Percentiles rank a stretch among this genome's conserved stretches.
Evolutionary conservation across 1,140 invertebrate genomes (phyloP).

Genomic region (Mercenaria mercenaria): DNA sequence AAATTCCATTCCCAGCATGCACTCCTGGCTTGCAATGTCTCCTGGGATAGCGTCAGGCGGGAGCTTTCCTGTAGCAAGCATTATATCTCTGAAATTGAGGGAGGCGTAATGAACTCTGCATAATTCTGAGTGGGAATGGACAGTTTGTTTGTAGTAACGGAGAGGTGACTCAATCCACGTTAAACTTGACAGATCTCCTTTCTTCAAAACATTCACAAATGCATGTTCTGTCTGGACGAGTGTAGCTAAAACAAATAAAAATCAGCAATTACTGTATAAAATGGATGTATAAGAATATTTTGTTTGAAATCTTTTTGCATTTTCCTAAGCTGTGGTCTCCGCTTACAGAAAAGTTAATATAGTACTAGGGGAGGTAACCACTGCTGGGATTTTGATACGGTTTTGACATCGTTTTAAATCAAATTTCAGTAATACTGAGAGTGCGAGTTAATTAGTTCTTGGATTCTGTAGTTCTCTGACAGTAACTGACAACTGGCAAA

Average conservation of each 20-base stretch:
- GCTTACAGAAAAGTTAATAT: too few species aligned
- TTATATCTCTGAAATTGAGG: slow-evolving; percentile 98
- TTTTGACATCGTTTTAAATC: too few species aligned
- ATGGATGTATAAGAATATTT: too few species aligned
- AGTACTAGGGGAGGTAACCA: too few species aligned
- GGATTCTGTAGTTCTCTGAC: too few species aligned
- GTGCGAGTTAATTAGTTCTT: too few species aligned
- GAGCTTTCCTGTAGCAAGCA: slow-evolving; percentile 98
- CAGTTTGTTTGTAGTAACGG: slow-evolving; percentile 82
- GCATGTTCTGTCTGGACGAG: slow-evolving; percentile 91
- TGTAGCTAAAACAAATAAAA: neutral
- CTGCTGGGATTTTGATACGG: too few species aligned
- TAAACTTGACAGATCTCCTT: slow-evolving; percentile 96
- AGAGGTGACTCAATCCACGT: slow-evolving; percentile 96
- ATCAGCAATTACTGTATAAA: too few species aligned
- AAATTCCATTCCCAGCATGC: slow-evolving; percentile 97
- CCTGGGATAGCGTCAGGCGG: slow-evolving; percentile 96
- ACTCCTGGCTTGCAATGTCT: slow-evolving; percentile 90
- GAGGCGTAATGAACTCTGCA: slow-evolving; percentile 97
- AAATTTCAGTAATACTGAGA: too few species aligned
- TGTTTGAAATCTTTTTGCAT: too few species aligned
- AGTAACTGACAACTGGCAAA: too few species aligned
- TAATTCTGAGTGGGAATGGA: slow-evolving; percentile 87
- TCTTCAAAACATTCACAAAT: slow-evolving; percentile 95
- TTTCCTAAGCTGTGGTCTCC: too few species aligned